Percentiles rank a stretch among this genome's conserved stretches.
These are phyloP conservation scores for Lasioglossum leucozonium DNA, from an alignment of 2,888 invertebrate genomes.

Conservation along the genomic window DNA sequence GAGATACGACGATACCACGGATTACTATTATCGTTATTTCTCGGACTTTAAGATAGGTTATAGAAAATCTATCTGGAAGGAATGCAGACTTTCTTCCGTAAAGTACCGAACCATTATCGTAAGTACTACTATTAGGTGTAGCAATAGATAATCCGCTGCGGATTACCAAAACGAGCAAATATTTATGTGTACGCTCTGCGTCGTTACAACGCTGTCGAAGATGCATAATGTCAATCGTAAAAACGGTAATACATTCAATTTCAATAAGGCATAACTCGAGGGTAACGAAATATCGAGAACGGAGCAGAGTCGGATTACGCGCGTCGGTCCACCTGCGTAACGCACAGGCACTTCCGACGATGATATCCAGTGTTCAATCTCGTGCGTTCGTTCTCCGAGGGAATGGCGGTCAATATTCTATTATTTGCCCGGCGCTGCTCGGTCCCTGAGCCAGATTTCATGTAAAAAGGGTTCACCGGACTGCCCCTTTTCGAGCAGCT, in stretches of 20 bases:
- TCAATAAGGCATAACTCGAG: neutral
- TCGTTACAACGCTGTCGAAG: neutral
- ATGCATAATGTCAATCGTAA: neutral
- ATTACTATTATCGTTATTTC: neutral
- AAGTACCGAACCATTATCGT: neutral
- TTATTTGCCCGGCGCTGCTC: neutral
- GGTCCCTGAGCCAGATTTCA: slow-evolving; percentile 2
- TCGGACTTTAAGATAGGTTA: neutral
- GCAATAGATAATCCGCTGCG: neutral
- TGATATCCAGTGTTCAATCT: neutral
- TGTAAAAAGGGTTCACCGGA: neutral
- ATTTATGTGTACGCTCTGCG: neutral
- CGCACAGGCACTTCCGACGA: neutral
- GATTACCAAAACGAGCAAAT: neutral
- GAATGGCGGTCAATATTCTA: neutral
- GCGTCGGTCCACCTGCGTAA: neutral
- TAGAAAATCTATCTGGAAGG: neutral
- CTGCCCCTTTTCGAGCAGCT: slow-evolving; percentile 37
- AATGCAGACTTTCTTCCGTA: neutral
- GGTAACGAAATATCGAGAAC: too few species aligned
- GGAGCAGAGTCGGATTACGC: neutral
- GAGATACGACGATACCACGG: neutral
- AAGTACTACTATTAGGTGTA: neutral
- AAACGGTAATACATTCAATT: neutral
- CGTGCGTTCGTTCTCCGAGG: neutral